phyloP scores from a whole-genome alignment of 2,888 invertebrate genomes.

The Luffia ferchaultella region DNA sequence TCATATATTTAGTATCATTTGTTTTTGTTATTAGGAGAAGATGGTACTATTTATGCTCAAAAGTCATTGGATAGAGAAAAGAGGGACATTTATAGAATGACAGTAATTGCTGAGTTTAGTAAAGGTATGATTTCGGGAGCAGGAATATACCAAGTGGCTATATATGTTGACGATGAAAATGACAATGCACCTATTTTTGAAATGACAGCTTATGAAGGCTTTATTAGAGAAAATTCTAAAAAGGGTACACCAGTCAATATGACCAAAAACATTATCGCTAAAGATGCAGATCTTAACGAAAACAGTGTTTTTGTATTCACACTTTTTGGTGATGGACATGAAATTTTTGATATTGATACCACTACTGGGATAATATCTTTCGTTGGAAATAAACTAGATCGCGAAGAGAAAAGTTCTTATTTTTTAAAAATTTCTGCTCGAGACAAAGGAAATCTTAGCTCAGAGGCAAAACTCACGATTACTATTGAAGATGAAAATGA shows the following conservation, averaged over 20 bases:
- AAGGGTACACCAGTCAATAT: conserved; percentile 75
- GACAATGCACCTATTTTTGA: conserved; percentile 87
- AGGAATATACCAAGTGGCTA: conserved; percentile 81
- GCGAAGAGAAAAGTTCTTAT: conserved; percentile 76
- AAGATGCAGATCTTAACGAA: conserved; percentile 73
- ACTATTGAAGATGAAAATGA: conserved; percentile 83
- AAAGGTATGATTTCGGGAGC: conserved; percentile 74
- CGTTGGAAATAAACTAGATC: conserved; percentile 69
- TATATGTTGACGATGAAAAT: conserved; percentile 86
- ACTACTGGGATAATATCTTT: conserved; percentile 69
- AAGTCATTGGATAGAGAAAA: conserved; percentile 80
- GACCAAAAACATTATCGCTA: conserved; percentile 72
- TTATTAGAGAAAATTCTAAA: conserved; percentile 79
- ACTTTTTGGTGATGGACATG: conserved; percentile 78
- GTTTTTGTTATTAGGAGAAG: conserved; percentile 41
- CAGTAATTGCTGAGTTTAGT: conserved; percentile 80
- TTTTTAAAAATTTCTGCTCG: conserved; percentile 76
- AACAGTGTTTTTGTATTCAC: conserved; percentile 76
- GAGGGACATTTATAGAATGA: conserved; percentile 75
- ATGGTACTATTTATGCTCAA: conserved; percentile 82
- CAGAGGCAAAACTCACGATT: conserved; percentile 76
- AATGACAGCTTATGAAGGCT: conserved; percentile 74
- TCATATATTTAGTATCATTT: conserved; percentile 6
- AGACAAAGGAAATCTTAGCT: conserved; percentile 78
- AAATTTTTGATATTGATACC: conserved; percentile 74